Base-by-base conservation (phyloP, 2,797 vertebrate species). In the Salmo trutta region DNA sequence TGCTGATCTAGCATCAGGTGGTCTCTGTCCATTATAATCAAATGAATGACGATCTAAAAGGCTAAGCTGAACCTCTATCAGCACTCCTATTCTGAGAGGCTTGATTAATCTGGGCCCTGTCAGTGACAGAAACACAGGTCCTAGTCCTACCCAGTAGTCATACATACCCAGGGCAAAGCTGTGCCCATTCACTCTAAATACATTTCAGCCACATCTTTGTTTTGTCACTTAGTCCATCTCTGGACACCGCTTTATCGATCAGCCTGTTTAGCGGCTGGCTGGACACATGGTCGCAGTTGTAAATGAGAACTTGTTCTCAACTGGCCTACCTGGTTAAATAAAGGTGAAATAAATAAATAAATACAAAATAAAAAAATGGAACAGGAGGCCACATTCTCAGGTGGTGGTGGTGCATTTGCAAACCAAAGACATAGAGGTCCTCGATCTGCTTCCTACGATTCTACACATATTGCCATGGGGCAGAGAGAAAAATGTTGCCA, bases 201-300 rank as follows among this genome's bases (percentile, higher is more conserved):
- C 76, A 56, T 79, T 76, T 47, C 52, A 24, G 59, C n/a, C 62
- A 65, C 64, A 66, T 27, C 27, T 72, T 53, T 65, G 64, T 54
- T 73, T 27, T 71, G 33, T 72, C 59, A 64, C 24, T 71, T 64
- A 29, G 69, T 56, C 41, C 41, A 47, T 24, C 10, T 47, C 41
- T 41, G 47, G 16, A 52, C 73, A 31, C 8, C 47, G 74, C n/a
- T 82, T 90, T 16, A 53, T 77, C 84, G 72, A 83, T 85, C 75
- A 78, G 71, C 19, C 70, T 1, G 52, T 84, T 86, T 88, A 47
- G 41, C 0, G 41, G 87, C 27, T 71, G 71, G 52, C 66, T 75
- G 29, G 62, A 66, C 1, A 10, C 64, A 27, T 3, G 31, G 31
- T 5, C 5, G 31, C 5, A 33, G 31, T 33, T 33, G 31, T 33